Evolutionary conservation across 2,888 invertebrate species (phyloP), one percentile per base, ranked within the genome.

Genomic region (Tineola bisselliella): DNA sequence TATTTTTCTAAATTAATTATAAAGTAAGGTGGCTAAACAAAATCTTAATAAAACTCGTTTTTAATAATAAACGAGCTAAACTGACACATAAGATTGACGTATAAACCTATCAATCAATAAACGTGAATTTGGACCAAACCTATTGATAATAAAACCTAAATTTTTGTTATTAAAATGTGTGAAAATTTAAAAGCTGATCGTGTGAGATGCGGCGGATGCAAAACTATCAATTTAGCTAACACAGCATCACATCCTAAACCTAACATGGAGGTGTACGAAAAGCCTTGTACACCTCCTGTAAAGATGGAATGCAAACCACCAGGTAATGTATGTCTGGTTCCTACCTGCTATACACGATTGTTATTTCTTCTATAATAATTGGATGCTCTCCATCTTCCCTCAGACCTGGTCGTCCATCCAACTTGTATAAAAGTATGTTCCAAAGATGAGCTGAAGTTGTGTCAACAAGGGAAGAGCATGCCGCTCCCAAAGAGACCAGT

Each of bases 171-270:
- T 15, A 13, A 66, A 66, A 82, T 81, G 82, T 76, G 78, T 70
- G 77, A 75, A n/a, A 75, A 76, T 62, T 59, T 75, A 44, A 71
- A 71, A 15, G 63, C 69, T 8, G 70, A 71, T 11, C 74, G 76
- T 17, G 65, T 70, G n/a, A 56, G 61, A 62, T 62, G 44, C 58
- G 58, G 83, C 52, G 72, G 77, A 0, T 84, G 84, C 62, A 78
- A 84, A 3, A 87, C 86, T 8, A 87, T 87, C 59, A 87, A 87
- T 65, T 64, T 87, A 63, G 86, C 86, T 0, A 79, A 78, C 52
- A 71, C 76, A 15, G 65, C 70, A 1, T 72, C 73, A 5, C 72
- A 73, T 0, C 70, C 75, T 0, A 84, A 84, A 52, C 82, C 83
- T 1, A 74, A 84, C 62, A 84, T 86, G 84, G 79, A 81, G 63